A percentile compares a stretch with the other conserved stretches of the same genome.
These are phyloP conservation scores for Nephrotoma guestfalica DNA, from an alignment of 2,888 invertebrate species.

Conservation along the genomic window DNA sequence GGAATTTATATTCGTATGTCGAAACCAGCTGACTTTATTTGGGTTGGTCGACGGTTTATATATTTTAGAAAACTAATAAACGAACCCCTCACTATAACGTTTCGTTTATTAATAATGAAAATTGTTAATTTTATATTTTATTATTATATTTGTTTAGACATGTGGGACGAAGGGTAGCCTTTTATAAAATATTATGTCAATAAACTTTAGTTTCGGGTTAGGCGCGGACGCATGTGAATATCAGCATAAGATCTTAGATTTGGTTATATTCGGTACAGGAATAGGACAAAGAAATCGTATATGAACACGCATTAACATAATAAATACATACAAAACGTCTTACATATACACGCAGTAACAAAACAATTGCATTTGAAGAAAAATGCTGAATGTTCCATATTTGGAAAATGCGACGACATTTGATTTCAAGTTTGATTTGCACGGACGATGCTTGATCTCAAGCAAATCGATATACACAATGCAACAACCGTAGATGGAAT, in stretches of 20 bases:
- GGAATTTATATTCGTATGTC: background rate
- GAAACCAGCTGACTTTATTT: background rate
- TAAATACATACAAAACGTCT: background rate
- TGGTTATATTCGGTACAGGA: background rate
- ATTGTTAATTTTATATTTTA: background rate
- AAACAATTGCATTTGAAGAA: background rate
- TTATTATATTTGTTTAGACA: background rate
- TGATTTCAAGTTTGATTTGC: background rate
- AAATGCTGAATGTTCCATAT: background rate
- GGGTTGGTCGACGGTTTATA: background rate
- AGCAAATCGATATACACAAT: background rate
- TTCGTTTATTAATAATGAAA: background rate
- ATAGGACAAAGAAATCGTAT: background rate
- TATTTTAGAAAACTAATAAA: background rate
- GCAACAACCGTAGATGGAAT: background rate
- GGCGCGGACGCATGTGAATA: background rate
- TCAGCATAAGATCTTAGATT: background rate
- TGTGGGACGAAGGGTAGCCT: background rate
- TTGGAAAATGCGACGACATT: background rate
- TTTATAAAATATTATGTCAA: background rate
- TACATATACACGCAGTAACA: background rate
- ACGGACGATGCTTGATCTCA: background rate
- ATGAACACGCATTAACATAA: background rate
- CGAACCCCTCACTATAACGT: background rate
- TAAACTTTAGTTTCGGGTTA: background rate